Conservation (phyloP, 2,113 vertebrate species). For the Burhinus oedicnemus region DNA sequence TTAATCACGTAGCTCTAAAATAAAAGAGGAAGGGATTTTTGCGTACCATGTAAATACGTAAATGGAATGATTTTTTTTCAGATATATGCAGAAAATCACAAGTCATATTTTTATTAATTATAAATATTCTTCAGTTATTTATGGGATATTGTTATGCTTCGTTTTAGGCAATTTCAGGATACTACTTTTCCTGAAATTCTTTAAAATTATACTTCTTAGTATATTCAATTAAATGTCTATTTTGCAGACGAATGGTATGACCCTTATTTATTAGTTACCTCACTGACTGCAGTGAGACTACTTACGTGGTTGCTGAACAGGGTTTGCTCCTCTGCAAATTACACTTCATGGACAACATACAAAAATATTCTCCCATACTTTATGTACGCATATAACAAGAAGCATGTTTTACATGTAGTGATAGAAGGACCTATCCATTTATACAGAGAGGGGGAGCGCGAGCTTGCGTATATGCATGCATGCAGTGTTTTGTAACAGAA, state of each 20-base stretch:
- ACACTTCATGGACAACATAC: neutral
- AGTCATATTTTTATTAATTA: neutral
- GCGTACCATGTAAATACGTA: neutral
- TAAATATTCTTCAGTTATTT: neutral
- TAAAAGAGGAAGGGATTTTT: neutral
- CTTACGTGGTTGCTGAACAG: neutral
- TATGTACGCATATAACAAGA: neutral
- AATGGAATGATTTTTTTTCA: neutral
- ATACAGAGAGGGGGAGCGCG: neutral
- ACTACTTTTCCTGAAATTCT: neutral
- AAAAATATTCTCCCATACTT: neutral
- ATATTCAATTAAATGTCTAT: neutral
- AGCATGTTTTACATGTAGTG: neutral
- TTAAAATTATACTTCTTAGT: neutral
- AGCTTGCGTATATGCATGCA: neutral
- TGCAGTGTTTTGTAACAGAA: neutral
- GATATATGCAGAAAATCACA: neutral
- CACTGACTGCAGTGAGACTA: neutral
- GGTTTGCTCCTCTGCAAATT: neutral
- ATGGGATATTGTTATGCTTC: neutral
- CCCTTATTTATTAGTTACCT: neutral
- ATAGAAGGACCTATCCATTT: neutral
- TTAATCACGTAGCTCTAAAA: neutral
- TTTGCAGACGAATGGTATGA: neutral
- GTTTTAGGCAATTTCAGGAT: neutral